phyloP scores from a whole-genome alignment of 2,888 invertebrate genomes.

The Drosophila merina region DNA sequence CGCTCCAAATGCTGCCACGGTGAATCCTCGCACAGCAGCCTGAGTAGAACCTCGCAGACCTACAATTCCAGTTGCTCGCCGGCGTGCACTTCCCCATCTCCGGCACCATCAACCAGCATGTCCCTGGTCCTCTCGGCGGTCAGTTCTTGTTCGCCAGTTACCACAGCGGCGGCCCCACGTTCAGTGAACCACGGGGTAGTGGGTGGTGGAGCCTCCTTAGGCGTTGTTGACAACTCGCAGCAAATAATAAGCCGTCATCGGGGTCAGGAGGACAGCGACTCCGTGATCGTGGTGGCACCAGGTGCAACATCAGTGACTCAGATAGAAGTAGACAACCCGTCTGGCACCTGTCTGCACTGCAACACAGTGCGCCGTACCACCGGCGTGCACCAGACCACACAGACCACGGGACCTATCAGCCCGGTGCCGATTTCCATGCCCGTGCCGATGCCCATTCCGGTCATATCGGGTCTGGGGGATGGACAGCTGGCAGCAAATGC shows the following conservation, averaged over 20 bases:
- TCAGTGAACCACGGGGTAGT: background rate
- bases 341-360: conserved; percentile 83
- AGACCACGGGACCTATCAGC: conserved; percentile 84
- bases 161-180: conserved; percentile 18
- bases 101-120: conserved; percentile 46
- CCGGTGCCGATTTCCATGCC: conserved; percentile 80
- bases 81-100: conserved; percentile 49
- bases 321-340: conserved; percentile 30
- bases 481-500: conserved; percentile 33
- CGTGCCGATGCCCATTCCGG: conserved; percentile 35
- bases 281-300: conserved; percentile 69
- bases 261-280: conserved; percentile 46
- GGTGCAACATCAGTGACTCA: conserved; percentile 46
- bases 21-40: conserved; percentile 38
- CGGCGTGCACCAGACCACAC: conserved; percentile 84
- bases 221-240: background rate
- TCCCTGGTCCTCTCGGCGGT: conserved; percentile 38
- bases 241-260: conserved; percentile 3
- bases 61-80: conserved; percentile 44
- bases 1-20: conserved; percentile 82
- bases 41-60: conserved; percentile 50
- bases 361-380: conserved; percentile 83
- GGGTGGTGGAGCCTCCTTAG: background rate
- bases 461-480: conserved; percentile 18
- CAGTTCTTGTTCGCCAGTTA: conserved; percentile 48